Evolutionary conservation across 2,797 vertebrate genomes (phyloP), one percentile per base, ranked within the genome.

Genomic region (Malurus splendens): DNA sequence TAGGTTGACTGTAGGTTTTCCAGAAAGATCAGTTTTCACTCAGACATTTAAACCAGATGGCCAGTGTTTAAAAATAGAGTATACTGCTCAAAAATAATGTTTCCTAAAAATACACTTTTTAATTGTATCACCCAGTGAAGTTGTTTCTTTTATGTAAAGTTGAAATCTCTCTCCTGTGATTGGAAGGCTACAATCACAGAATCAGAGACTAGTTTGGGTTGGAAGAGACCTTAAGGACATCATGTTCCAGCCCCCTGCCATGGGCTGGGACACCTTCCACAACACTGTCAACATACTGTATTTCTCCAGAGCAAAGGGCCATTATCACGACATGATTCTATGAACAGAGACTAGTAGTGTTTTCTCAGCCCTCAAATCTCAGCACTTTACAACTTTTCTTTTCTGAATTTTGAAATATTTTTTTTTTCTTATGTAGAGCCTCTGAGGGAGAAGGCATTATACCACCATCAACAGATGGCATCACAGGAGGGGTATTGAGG

Each of bases 401-500:
- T 66, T 24, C 42, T 2, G 2, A 55, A 18, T 71, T 61, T 65
- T 65, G 22, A 32, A 54, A 52, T 9, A 52, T 9, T 42, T 22
- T 15, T 57, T 52, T 30, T 48, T 50, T 17, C 48, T 76, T 15
- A 41, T 27, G 4, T 54, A 6, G 25, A 54, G 64, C n/a, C 0
- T 0, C 25, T 5, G 41, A 60, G 47, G 42, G 30, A 61, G 57
- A 67, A 74, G 50, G 59, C n/a, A 60, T 57, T 57, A 60, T 22
- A 73, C 30, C 19, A 76, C 36, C 44, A 41, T 12, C 32, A 71
- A 23, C 32, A 61, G 54, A 52, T 14, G 24, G 65, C 28, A 32
- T 65, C 0, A 2, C 9, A 30, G 32, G 16, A 66, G 10, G 8
- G 33, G 10, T 6, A 10, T 3, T 33, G 5, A 14, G 23, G 30